Evolutionary conservation across 2,797 vertebrate species (phyloP), one percentile per base, ranked within the genome.

Genomic region (Sebastes diaconus): DNA sequence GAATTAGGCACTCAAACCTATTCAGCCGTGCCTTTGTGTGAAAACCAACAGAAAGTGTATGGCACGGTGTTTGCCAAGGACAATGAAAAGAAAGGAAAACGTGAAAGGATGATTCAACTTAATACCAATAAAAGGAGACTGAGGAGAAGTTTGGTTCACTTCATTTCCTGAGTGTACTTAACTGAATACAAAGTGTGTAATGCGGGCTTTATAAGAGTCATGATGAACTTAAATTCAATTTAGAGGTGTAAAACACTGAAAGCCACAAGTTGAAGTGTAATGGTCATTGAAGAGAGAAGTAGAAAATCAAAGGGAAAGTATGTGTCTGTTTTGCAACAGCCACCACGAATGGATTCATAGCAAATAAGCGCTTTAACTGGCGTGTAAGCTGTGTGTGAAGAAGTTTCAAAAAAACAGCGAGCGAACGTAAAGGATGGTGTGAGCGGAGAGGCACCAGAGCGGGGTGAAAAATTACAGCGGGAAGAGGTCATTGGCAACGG

Each of bases 391-490:
- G 60, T 13, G 64, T 58, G 60, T 20, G 57, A 67, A 24, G 67
- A 76, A 69, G n/a, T 57, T 68, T 72, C 46, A 69, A 69, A 79
- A 72, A 73, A 68, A 71, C 59, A 69, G 18, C 1, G 29, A 30
- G 64, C 24, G 36, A 61, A 76, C 18, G 42, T 32, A 42, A 10
- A 55, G 60, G 52, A 20, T 12, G 32, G 64, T 68, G 36, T 20
- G 42, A 77, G 34, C 1, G 1, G 32, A 63, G 34, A 54, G 42
- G 18, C 34, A 66, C 22, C 27, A 10, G 64, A 67, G 29, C 3
- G 0, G 54, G 50, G 24, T 71, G 72, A 87, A 84, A 86, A 88
- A 89, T 85, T 76, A 83, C 79, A 84, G 61, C 12, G 6, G 64
- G 36, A 80, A 52, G 75, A 84, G 79, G 85, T 86, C 75, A 79